Evolutionary conservation across 2,888 invertebrate genomes (phyloP).

Genomic region (Phalera bucephala): DNA sequence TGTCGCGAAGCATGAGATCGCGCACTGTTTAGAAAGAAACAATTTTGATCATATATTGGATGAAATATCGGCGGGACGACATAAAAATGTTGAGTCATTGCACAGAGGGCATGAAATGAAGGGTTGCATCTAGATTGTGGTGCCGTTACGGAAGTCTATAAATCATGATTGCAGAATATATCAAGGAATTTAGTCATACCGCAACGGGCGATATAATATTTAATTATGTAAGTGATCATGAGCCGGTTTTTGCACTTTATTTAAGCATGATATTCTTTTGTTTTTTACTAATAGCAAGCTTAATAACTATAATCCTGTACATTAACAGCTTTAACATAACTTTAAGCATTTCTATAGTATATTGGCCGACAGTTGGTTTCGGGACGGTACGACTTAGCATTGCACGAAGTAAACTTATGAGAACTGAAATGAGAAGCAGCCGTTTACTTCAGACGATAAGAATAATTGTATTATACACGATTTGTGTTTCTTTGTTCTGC

Average conservation of each 20-base stretch:
- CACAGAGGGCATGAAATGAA: slow-evolving; percentile 43
- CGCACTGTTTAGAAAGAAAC: slow-evolving; percentile 5
- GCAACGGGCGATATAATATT: slow-evolving; percentile 28
- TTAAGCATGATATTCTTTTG: slow-evolving; percentile 48
- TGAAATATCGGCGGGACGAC: slow-evolving; percentile 13
- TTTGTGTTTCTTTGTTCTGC: slow-evolving; percentile 7
- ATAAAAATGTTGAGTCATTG: slow-evolving; percentile 29
- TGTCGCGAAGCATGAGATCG: slow-evolving; percentile 3
- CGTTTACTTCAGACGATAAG: slow-evolving; percentile 1
- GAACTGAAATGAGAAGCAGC: slow-evolving; percentile 4
- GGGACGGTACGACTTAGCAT: slow-evolving; percentile 15
- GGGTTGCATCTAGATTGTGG: slow-evolving; percentile 25
- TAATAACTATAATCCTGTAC: slow-evolving; percentile 13
- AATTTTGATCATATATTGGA: slow-evolving; percentile 10
- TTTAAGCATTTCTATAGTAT: slow-evolving; percentile 5
- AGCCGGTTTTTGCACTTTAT: slow-evolving; percentile 61
- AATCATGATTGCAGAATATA: slow-evolving; percentile 28
- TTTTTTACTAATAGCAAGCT: slow-evolving; percentile 56
- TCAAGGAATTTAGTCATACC: slow-evolving; percentile 35
- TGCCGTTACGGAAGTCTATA: slow-evolving; percentile 20
- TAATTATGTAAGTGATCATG: slow-evolving; percentile 69
- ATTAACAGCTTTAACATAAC: slow-evolving; percentile 15
- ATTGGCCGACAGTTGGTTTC: slow-evolving; percentile 10
- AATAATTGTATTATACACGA: too few species aligned
- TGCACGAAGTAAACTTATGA: slow-evolving; percentile 12